These are phyloP conservation scores for Tachuris rubrigastra DNA, from an alignment of 2,113 vertebrate genomes.

Conservation along the genomic window DNA sequence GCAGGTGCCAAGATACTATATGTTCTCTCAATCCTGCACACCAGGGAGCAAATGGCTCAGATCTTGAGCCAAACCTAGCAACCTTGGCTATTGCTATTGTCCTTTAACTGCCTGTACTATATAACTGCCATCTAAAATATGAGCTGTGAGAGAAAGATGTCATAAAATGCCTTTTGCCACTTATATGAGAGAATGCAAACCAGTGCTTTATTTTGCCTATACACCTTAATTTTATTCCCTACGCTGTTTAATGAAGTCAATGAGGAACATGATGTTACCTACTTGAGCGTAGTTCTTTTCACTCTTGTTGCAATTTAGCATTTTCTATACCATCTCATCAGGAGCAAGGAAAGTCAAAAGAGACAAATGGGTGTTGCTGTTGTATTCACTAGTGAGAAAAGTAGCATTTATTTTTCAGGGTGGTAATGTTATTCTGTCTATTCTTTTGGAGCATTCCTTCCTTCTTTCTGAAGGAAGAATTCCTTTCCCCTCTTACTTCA, in stretches of 20 bases:
- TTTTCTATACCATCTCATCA: not conserved
- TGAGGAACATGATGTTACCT: not conserved
- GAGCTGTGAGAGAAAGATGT: not conserved
- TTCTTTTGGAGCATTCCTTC: not conserved
- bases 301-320: not conserved
- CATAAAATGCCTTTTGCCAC: not conserved
- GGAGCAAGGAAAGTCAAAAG: not conserved
- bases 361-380: not conserved
- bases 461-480: not conserved
- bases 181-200: not conserved
- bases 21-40: not conserved
- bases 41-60: not conserved
- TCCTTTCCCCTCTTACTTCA: not conserved
- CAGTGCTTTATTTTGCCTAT: not conserved
- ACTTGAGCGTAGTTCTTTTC: not conserved
- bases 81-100: not conserved
- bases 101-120: not conserved
- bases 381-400: not conserved
- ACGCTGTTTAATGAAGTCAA: accelerated
- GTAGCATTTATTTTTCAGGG: not conserved
- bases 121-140: not conserved
- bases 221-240: not conserved
- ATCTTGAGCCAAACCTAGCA: constrained; percentile 20
- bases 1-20: not conserved
- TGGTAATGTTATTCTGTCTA: not conserved